Evolutionary conservation across 2,113 vertebrate genomes (phyloP).

Genomic region (Theropithecus gelada): DNA sequence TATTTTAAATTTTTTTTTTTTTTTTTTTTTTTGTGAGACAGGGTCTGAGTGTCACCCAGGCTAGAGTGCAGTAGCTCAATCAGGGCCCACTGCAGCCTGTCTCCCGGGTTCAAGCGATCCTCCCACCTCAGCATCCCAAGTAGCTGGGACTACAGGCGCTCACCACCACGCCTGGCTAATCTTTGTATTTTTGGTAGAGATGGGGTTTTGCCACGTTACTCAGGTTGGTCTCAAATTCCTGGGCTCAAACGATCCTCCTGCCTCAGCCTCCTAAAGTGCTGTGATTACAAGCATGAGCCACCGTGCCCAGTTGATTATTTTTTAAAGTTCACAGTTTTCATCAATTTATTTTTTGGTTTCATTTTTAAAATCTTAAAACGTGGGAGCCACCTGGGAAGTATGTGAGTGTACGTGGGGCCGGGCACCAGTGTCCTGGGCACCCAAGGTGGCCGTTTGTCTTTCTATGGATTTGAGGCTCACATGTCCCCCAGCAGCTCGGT

Average conservation of each 20-base stretch:
- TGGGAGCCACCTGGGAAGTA: background rate
- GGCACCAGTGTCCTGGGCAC: background rate
- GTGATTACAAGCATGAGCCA: background rate
- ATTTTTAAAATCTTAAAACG: background rate
- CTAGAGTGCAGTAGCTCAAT: background rate
- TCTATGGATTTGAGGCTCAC: background rate
- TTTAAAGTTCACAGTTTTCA: background rate
- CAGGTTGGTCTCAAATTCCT: background rate
- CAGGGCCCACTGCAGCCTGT: background rate
- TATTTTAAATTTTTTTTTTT: background rate
- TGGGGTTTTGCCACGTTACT: background rate
- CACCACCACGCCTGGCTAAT: background rate
- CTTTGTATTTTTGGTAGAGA: background rate
- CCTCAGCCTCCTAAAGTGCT: background rate
- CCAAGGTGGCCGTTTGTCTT: rapidly evolving
- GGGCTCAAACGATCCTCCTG: background rate
- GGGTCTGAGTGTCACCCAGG: too few relatives aligned
- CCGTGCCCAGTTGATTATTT: background rate
- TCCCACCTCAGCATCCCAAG: background rate
- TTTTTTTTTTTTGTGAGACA: background rate
- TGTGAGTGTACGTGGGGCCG: rapidly evolving
- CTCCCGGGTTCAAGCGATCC: background rate
- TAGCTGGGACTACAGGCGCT: background rate
- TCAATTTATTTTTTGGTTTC: background rate
- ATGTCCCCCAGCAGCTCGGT: rapidly evolving